Base-by-base conservation (phyloP, 2,113 vertebrate genomes). In the Phrynosoma platyrhinos region DNA sequence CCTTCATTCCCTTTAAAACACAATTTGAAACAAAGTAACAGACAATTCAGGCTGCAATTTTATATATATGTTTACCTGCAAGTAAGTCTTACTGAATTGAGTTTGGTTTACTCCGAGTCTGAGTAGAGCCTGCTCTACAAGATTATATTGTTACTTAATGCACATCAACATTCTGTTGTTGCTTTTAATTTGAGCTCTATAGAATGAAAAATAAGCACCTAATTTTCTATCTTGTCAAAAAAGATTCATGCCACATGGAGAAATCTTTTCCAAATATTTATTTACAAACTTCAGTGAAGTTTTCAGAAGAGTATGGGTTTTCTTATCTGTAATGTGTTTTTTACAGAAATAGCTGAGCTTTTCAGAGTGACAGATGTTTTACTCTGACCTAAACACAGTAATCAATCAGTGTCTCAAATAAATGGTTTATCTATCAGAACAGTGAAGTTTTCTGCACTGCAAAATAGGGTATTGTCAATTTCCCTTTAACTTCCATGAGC, bases 1-100 rank as follows among this genome's bases (percentile, higher is more conserved):
- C 2, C 82, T 90, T 42, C 86, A 2, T 90, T 93, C 30, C 23
- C 92, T 92, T 92, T 90, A 87, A 86, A n/a, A 76, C 62, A 23
- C 14, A 52, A 83, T 87, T 91, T 78, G 5, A 62, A 62, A 16
- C n/a, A 62, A 62, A 1, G 18, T 62, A 13, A 16, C 12, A 62
- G 58, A 62, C 79, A 84, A 5, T 2, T 5, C 27, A 74, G 72
- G 5, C 16, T 40, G 14, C 16, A 75, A 75, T 40, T n/a, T n/a
- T 5, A 1, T 74, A 18, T 74, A 7, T 32, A 75, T 36, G 32
- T 14, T 36, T 75, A 75, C 14, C 32, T 36, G 13, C 18, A 36
- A 32, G 32, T 16, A 36, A 36, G 30, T 13, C 13, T 9, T 13
- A 30, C 3, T 9, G 27, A 71, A 32, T 13, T 32, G 21, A 25